phyloP scores from a whole-genome alignment of 2,113 vertebrate species.

The Romanogobio albipinnatus region DNA sequence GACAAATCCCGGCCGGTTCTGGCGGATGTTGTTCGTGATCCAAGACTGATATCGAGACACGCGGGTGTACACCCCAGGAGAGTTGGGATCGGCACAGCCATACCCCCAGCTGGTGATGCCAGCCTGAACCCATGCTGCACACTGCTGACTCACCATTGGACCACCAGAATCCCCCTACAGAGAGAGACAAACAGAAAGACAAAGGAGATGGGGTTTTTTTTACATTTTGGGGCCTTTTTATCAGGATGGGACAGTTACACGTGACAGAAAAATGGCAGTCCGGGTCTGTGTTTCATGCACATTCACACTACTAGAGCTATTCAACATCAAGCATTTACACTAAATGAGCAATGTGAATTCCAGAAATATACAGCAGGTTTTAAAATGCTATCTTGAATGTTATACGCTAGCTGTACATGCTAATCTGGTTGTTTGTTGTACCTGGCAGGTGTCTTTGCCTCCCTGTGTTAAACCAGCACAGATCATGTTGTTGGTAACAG shows the following conservation, averaged over 20 bases:
- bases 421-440: background rate
- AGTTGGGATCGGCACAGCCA: constrained; percentile 24
- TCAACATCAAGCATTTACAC: background rate
- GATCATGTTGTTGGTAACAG: constrained; percentile 49
- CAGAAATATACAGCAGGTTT: too few species aligned
- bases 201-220: too few species aligned
- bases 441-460: constrained; percentile 50
- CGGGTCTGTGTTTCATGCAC: background rate
- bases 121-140: constrained; percentile 45
- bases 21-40: constrained; percentile 7
- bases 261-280: background rate
- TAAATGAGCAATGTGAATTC: background rate
- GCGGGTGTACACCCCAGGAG: constrained; percentile 40
- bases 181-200: background rate
- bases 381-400: too few species aligned
- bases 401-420: too few species aligned
- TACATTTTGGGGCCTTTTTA: background rate
- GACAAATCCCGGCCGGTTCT: constrained; percentile 40
- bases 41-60: constrained; percentile 45
- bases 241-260: background rate
- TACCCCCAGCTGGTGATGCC: constrained; percentile 53
- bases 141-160: constrained; percentile 43
- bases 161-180: constrained; percentile 52
- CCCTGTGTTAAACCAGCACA: constrained; percentile 45
- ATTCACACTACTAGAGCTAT: background rate